Evolutionary conservation across 1,140 invertebrate genomes (phyloP).

Genomic region (Drosophila ficusphila): DNA sequence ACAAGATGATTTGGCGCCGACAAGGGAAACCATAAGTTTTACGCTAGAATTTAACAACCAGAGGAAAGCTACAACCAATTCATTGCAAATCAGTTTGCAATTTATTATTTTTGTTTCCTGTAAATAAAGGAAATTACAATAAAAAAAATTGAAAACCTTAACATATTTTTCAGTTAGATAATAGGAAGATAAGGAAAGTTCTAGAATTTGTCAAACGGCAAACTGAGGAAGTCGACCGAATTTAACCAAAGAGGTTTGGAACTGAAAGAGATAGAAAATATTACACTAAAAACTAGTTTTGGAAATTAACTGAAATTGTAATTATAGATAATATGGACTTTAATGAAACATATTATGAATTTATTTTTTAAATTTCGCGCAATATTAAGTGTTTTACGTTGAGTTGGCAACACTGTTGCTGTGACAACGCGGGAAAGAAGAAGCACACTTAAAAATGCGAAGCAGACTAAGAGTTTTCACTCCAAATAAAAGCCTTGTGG

Average conservation of each 20-base stretch:
- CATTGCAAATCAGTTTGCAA: constrained; percentile 72
- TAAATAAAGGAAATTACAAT: constrained; percentile 83
- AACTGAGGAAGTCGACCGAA: no score
- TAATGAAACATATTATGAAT: no score
- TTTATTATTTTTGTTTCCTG: constrained; percentile 82
- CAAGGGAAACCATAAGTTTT: constrained; percentile 62
- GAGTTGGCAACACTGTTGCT: constrained; percentile 35
- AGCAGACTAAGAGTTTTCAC: constrained; percentile 19
- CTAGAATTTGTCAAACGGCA: not conserved
- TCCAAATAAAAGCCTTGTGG: constrained; percentile 5
- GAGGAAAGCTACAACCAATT: constrained; percentile 76
- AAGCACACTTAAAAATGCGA: constrained; percentile 45
- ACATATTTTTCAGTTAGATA: not conserved
- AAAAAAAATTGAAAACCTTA: constrained; percentile 46
- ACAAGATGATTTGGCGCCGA: constrained; percentile 58
- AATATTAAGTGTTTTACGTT: not conserved
- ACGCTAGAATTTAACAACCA: constrained; percentile 65
- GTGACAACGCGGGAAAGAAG: constrained; percentile 62
- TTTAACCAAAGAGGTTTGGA: no score
- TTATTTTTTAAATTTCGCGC: constrained; percentile 5
- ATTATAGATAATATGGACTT: no score
- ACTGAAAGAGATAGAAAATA: no score
- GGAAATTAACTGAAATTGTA: no score
- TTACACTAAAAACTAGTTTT: no score
- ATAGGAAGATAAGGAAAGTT: not conserved